phyloP scores from a whole-genome alignment of 2,888 invertebrate species.

The Barypeithes pellucidus region DNA sequence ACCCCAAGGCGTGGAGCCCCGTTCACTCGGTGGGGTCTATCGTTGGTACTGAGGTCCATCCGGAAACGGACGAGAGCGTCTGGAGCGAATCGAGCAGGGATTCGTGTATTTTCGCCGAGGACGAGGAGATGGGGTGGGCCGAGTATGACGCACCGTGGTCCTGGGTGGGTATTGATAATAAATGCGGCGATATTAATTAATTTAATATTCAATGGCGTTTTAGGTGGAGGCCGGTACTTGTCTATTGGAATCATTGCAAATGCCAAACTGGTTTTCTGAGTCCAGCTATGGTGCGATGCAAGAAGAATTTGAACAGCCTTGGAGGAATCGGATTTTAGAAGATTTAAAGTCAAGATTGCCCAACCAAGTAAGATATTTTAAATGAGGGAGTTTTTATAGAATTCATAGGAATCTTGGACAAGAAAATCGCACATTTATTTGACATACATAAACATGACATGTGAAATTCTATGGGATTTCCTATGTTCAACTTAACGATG shows the following conservation, averaged over 20 bases:
- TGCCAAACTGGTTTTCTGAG: conserved; percentile 82
- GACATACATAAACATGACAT: too few relatives aligned
- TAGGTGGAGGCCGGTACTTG: conserved; percentile 78
- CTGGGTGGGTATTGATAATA: conserved; percentile 70
- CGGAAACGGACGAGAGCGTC: conserved; percentile 87
- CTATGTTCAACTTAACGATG: too few relatives aligned
- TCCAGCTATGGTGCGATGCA: conserved; percentile 65
- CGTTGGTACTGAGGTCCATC: conserved; percentile 88
- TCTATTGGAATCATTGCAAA: conserved; percentile 78
- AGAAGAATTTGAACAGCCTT: conserved; percentile 80
- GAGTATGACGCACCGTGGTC: conserved; percentile 88
- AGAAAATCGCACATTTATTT: too few relatives aligned
- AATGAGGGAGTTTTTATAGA: background rate
- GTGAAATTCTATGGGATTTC: too few relatives aligned
- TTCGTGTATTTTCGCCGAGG: conserved; percentile 86
- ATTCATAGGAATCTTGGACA: too few relatives aligned
- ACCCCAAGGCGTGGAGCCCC: conserved; percentile 90
- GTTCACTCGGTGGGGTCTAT: conserved; percentile 91
- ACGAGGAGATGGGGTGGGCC: conserved; percentile 85
- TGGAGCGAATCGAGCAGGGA: conserved; percentile 81
- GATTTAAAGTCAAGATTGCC: conserved; percentile 72
- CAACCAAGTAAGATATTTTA: conserved; percentile 24
- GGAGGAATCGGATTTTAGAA: conserved; percentile 83
- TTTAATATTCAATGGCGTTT: conserved; percentile 9
- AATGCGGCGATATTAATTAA: too few relatives aligned